Evolutionary conservation across 2,113 vertebrate genomes (phyloP).

Genomic region (Eretmochelys imbricata): DNA sequence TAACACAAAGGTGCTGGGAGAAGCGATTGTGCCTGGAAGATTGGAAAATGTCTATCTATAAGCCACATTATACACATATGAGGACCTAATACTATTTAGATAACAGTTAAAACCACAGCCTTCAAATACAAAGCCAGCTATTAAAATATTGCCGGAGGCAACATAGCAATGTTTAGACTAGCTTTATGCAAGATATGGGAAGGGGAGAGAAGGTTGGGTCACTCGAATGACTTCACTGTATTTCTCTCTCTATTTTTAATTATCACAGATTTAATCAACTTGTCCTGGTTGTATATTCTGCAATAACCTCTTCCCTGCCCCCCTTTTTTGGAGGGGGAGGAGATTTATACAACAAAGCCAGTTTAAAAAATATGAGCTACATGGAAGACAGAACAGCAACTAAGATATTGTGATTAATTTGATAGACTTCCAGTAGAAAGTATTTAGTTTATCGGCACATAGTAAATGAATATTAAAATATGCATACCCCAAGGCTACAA

Average conservation of each 20-base stretch:
- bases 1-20: slow-evolving; percentile 38
- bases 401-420: slow-evolving; percentile 85
- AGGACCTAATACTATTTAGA: slow-evolving; percentile 74
- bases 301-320: slow-evolving; percentile 59
- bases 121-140: slow-evolving; percentile 74
- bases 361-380: slow-evolving; percentile 71
- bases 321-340: slow-evolving; percentile 19
- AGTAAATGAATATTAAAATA: slow-evolving; percentile 88
- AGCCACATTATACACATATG: slow-evolving; percentile 65
- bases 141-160: slow-evolving; percentile 75
- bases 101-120: slow-evolving; percentile 74
- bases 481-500: slow-evolving; percentile 80
- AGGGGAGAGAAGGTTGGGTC: slow-evolving; percentile 50
- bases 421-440: slow-evolving; percentile 84
- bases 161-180: slow-evolving; percentile 66
- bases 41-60: slow-evolving; percentile 24
- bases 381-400: slow-evolving; percentile 83
- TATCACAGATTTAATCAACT: slow-evolving; percentile 53
- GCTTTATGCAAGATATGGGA: slow-evolving; percentile 54
- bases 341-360: slow-evolving; percentile 36
- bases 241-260: slow-evolving; percentile 57
- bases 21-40: slow-evolving; percentile 51
- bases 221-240: slow-evolving; percentile 46
- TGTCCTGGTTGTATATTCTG: slow-evolving; percentile 43
- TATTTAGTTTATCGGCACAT: slow-evolving; percentile 83